Conservation (phyloP, 1,140 invertebrate genomes). For the Conus ventricosus region DNA sequence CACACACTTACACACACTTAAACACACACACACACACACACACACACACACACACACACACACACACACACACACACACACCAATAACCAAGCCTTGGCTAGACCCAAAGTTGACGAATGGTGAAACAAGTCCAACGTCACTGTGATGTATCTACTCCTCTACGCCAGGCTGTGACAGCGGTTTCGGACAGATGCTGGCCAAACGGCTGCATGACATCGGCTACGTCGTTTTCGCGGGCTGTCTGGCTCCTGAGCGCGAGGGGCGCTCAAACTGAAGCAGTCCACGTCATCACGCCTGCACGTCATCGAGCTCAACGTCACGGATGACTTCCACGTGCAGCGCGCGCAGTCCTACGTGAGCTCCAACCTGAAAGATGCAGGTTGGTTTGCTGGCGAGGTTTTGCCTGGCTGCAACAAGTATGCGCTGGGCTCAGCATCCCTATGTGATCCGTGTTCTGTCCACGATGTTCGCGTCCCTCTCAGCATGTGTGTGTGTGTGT, state of each 20-base stretch:
- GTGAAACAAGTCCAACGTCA: no score
- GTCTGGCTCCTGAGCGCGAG: slow-evolving; percentile 78
- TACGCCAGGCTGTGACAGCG: slow-evolving; percentile 66
- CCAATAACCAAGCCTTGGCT: background rate
- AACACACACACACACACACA: background rate
- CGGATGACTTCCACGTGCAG: slow-evolving; percentile 64
- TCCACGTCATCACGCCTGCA: slow-evolving; percentile 64
- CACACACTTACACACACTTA: background rate
- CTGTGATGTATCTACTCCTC: no score
- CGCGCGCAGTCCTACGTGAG: slow-evolving; percentile 58
- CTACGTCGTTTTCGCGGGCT: slow-evolving; percentile 80
- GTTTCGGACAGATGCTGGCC: slow-evolving; percentile 72
- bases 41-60: background rate
- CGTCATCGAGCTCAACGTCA: slow-evolving; percentile 63
- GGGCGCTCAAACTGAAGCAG: slow-evolving; percentile 69
- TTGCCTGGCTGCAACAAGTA: no score
- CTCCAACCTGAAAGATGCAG: slow-evolving; percentile 56
- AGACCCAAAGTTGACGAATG: no score
- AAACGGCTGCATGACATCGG: slow-evolving; percentile 71
- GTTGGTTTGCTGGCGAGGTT: slow-evolving; percentile 37
- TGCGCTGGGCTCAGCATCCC: no score
- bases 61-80: background rate
- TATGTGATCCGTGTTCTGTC: no score
- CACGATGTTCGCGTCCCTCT: no score
- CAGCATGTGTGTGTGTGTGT: no score